Evolutionary conservation across 2,888 invertebrate genomes (phyloP), one percentile per base, ranked within the genome.

Genomic region (Cryptocephalus primarius): DNA sequence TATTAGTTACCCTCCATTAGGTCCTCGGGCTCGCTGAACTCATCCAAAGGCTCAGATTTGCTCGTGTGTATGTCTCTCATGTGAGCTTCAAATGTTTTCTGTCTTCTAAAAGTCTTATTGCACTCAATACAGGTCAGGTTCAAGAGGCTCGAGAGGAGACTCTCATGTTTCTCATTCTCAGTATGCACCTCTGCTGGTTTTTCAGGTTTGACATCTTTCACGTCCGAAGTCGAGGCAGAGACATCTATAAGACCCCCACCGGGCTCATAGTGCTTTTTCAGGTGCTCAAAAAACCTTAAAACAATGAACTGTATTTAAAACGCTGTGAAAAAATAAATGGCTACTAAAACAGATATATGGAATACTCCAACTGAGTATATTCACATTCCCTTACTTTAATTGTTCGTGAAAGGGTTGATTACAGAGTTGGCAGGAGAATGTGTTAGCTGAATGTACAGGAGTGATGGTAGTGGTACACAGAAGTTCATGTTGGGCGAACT

Each of bases 21-120:
- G 68, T 89, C 89, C 65, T 89, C 89, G 0, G 88, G 83, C 59
- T 88, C 89, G 55, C 87, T 88, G 65, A 89, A 89, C 66, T 89
- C 89, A 52, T 80, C 80, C 61, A 83, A 12, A 4, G 54, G 77
- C 47, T 68, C 66, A 33, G 66, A 64, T 56, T 71, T 72, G 32
- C 65, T 71, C 22, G 52, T 51, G 60, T 82, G 81, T 1, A 71
- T 73, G 39, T 79, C 77, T 51, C 76, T 74, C 54, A 80, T 70
- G 59, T 83, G 82, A 1, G 74, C 71, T 50, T 82, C 81, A 52
- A 75, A 78, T 2, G 78, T 76, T 60, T 78, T 81, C 62, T 80
- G 79, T 44, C 80, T 75, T 48, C 78, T 71, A 58, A 82, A 82
- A 6, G 75, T 72, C 62, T 78, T 79, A 54, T 75, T 71, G 51